These are phyloP conservation scores for Sternarchorhynchus goeldii DNA, from an alignment of 2,797 vertebrate species.

Conservation along the genomic window DNA sequence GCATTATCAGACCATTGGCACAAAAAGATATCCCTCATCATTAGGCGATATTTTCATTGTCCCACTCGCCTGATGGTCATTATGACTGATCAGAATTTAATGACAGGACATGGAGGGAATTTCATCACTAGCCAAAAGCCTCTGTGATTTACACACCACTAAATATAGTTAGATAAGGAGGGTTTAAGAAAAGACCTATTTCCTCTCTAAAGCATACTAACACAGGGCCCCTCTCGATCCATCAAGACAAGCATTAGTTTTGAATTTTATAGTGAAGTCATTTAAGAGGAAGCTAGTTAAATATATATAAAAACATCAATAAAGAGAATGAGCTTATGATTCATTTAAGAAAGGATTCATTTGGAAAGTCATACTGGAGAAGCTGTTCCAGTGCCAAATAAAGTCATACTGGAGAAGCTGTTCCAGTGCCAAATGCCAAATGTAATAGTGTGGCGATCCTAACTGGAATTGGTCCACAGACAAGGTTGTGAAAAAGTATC, in stretches of 20 bases:
- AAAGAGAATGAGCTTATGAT: constrained; percentile 57
- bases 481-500: constrained; percentile 7
- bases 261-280: constrained; percentile 77
- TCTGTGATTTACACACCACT: constrained; percentile 84
- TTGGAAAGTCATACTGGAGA: constrained; percentile 41
- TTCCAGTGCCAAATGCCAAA: constrained; percentile 28
- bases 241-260: constrained; percentile 80
- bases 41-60: constrained; percentile 64
- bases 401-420: constrained; percentile 39
- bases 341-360: constrained; percentile 52
- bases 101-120: constrained; percentile 78
- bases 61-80: constrained; percentile 76
- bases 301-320: constrained; percentile 63
- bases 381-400: constrained; percentile 38
- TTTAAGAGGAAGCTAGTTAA: constrained; percentile 71
- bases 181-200: constrained; percentile 82
- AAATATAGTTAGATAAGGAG: constrained; percentile 85
- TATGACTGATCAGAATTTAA: constrained; percentile 84
- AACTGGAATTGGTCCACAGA: constrained; percentile 32
- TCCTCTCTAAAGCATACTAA: constrained; percentile 78
- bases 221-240: constrained; percentile 72
- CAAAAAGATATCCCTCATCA: constrained; percentile 65
- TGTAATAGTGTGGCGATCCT: constrained; percentile 22
- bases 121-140: constrained; percentile 77
- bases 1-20: constrained; percentile 38